Evolutionary conservation across 2,888 invertebrate genomes (phyloP).

Genomic region (Eupithecia subfuscata): DNA sequence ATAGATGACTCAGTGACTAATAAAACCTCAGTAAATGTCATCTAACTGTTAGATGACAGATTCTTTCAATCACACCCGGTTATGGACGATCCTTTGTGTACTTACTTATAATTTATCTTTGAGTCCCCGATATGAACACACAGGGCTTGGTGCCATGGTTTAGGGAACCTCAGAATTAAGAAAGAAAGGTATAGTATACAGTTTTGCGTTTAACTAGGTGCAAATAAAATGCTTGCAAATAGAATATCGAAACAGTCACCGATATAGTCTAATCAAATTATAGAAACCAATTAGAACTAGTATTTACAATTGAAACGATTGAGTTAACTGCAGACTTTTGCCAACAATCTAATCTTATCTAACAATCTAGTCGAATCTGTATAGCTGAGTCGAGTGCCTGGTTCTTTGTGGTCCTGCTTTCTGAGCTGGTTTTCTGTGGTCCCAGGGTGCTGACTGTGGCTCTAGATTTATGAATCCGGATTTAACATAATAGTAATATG

Average conservation of each 20-base stretch:
- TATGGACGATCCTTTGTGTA: conserved; percentile 27
- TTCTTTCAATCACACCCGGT: conserved; percentile 26
- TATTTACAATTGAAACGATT: too few species aligned
- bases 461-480: neutral
- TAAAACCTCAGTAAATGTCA: conserved; percentile 14
- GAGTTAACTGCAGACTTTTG: too few species aligned
- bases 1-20: conserved; percentile 23
- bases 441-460: neutral
- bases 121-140: neutral
- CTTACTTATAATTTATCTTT: conserved; percentile 14
- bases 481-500: too few species aligned
- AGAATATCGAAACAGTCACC: neutral
- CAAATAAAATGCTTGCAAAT: neutral
- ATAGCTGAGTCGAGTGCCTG: neutral
- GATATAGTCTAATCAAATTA: neutral
- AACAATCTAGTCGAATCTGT: too few species aligned
- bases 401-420: too few species aligned
- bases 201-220: too few species aligned
- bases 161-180: too few species aligned
- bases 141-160: neutral
- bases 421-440: neutral
- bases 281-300: too few species aligned
- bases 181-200: neutral
- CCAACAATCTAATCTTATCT: too few species aligned
- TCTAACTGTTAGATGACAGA: conserved; percentile 27